phyloP scores from a whole-genome alignment of 64 coral and sea anemone species.

The Montipora capricornis region DNA sequence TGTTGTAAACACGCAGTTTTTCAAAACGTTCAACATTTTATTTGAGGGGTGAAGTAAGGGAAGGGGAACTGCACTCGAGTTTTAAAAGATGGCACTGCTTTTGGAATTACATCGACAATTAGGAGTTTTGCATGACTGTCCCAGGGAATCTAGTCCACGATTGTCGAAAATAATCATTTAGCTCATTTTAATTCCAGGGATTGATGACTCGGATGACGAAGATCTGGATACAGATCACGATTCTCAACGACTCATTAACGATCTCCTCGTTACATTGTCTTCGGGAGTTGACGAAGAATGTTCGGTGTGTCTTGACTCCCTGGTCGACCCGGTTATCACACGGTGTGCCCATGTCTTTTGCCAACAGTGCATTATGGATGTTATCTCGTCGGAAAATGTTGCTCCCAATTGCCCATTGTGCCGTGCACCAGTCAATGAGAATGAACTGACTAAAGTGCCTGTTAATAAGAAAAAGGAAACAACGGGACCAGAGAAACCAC shows the following conservation, averaged over 20 bases:
- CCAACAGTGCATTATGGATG: conserved; percentile 78
- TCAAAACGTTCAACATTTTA: too few relatives aligned
- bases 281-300: conserved; percentile 90
- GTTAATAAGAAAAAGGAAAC: conserved; percentile 69
- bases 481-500: conserved; percentile 13
- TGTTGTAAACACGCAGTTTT: too few relatives aligned
- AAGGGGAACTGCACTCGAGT: too few relatives aligned
- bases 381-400: conserved; percentile 69
- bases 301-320: conserved; percentile 78
- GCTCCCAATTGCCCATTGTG: conserved; percentile 82
- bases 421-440: conserved; percentile 80
- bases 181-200: background rate
- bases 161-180: too few relatives aligned
- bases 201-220: conserved; percentile 50
- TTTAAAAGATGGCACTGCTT: too few relatives aligned
- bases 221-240: conserved; percentile 72
- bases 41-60: too few relatives aligned
- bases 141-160: too few relatives aligned
- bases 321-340: conserved; percentile 86
- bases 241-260: conserved; percentile 71
- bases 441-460: conserved; percentile 75
- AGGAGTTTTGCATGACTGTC: too few relatives aligned
- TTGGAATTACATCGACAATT: too few relatives aligned
- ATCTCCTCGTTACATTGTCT: conserved; percentile 59
- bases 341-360: conserved; percentile 92